A percentile compares a stretch with the other conserved stretches of the same genome.
These are phyloP conservation scores for Lepeophtheirus salmonis DNA, from an alignment of 1,140 invertebrate species.

Conservation along the genomic window DNA sequence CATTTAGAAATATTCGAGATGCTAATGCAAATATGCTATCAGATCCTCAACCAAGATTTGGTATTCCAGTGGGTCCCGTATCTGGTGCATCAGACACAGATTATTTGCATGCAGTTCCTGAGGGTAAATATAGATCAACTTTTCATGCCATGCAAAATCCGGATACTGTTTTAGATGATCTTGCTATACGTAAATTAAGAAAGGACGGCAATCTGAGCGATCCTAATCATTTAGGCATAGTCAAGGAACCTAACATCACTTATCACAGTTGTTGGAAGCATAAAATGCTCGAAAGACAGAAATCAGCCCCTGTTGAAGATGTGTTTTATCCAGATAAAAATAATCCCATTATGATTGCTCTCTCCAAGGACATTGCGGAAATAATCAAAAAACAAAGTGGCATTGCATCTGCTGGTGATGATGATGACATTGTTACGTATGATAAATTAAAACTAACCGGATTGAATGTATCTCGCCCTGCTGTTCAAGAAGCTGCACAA, in stretches of 20 bases:
- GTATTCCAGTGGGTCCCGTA: conserved; percentile 61
- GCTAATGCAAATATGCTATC: conserved; percentile 46
- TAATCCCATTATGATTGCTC: neutral
- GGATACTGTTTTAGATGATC: conserved; percentile 62
- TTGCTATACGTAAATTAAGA: conserved; percentile 58
- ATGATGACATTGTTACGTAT: neutral
- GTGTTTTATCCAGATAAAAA: conserved; percentile 9
- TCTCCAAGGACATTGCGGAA: conserved; percentile 13
- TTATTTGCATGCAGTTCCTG: conserved; percentile 53
- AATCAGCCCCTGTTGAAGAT: neutral
- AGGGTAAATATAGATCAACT: conserved; percentile 34
- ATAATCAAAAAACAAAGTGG: conserved; percentile 14
- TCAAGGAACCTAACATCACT: conserved; percentile 7
- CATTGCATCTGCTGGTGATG: neutral
- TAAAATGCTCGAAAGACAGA: neutral
- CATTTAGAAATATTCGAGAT: conserved; percentile 53
- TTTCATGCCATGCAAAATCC: conserved; percentile 47
- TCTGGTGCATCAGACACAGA: conserved; percentile 51
- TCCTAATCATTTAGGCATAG: conserved; percentile 12
- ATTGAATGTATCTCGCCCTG: neutral
- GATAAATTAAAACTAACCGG: conserved; percentile 1
- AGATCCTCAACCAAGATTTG: conserved; percentile 68
- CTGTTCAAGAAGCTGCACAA: neutral
- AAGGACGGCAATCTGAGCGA: conserved; percentile 38
- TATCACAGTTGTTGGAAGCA: conserved; percentile 3